Base-by-base conservation (phyloP, 2,888 invertebrate genomes). In the Agrotis puta region DNA sequence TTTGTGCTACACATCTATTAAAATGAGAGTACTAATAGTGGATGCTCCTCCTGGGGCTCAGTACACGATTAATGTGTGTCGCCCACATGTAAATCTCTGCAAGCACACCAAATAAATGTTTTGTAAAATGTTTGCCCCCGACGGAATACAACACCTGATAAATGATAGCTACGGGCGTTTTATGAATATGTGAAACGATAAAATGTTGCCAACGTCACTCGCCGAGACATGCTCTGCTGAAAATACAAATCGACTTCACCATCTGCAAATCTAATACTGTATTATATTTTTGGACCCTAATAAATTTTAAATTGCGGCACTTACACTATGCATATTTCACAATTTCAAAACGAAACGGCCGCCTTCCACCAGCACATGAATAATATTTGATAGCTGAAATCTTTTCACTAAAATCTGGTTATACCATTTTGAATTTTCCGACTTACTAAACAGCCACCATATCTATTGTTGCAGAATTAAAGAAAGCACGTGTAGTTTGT, bases 61-160 rank as follows among this genome's bases (percentile, higher is more conserved):
- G 88, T 84, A 79, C 75, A 85, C 90, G 88, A 92, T 92, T 92
- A 92, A 92, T 93, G 90, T 87, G 78, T 81, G 85, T 89, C 87
- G 87, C 88, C 85, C 87, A 87, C 87, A 90, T 90, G 91, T 91
- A 90, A 94, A 93, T 92, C 92, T 90, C 88, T 84, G 87, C 88
- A 86, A 87, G 88, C 85, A 84, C 83, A 87, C 84, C 88, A 90
- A 92, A 93, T 92, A 93, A 93, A 94, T 92, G 91, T 90, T 92
- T 91, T 91, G 91, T 90, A 89, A 92, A 92, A 91, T 90, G 90
- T 91, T 90, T 89, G 85, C 88, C 89, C 92, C 88, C 91, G 81
- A 86, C 83, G 90, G 90, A 88, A 88, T 88, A 91, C 91, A 90
- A 89, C 92, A 92, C 90, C 92, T 93, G 93, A 94, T 93, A 93